Evolutionary conservation across 2,888 invertebrate species (phyloP).

Genomic region (Erebia palarica): DNA sequence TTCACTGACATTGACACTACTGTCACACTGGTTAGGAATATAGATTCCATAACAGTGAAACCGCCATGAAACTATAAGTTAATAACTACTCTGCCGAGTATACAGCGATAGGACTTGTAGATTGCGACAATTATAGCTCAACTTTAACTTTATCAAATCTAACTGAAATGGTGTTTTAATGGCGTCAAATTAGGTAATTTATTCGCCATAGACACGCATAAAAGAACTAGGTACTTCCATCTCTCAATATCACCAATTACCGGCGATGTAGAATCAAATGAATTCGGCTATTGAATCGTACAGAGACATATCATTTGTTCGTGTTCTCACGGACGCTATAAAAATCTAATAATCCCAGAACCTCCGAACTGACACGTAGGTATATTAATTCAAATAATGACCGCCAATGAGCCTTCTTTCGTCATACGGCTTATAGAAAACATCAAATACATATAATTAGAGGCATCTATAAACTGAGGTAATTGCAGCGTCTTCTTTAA

Average conservation of each 20-base stretch:
- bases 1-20: too few relatives aligned
- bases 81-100: too few relatives aligned
- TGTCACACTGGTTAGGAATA: too few relatives aligned
- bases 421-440: slow-evolving; percentile 78
- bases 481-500: slow-evolving; percentile 79
- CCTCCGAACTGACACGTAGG: slow-evolving; percentile 80
- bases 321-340: slow-evolving; percentile 76
- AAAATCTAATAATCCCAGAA: slow-evolving; percentile 70
- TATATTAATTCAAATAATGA: slow-evolving; percentile 82
- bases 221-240: slow-evolving; percentile 12
- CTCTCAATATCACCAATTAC: slow-evolving; percentile 39
- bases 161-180: slow-evolving; percentile 10
- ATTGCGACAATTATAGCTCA: too few relatives aligned
- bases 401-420: slow-evolving; percentile 73
- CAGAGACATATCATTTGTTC: slow-evolving; percentile 73
- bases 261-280: slow-evolving; percentile 52
- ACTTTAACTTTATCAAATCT: background rate
- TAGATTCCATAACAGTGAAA: too few relatives aligned
- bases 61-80: background rate
- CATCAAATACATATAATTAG: slow-evolving; percentile 80
- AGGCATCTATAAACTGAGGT: slow-evolving; percentile 79
- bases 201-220: slow-evolving; percentile 22
- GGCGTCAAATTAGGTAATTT: slow-evolving; percentile 7
- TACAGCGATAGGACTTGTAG: too few relatives aligned
- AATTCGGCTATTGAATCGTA: slow-evolving; percentile 55